Conservation (phyloP, 1,140 invertebrate species). For the Lamellibrachia luymesi region DNA sequence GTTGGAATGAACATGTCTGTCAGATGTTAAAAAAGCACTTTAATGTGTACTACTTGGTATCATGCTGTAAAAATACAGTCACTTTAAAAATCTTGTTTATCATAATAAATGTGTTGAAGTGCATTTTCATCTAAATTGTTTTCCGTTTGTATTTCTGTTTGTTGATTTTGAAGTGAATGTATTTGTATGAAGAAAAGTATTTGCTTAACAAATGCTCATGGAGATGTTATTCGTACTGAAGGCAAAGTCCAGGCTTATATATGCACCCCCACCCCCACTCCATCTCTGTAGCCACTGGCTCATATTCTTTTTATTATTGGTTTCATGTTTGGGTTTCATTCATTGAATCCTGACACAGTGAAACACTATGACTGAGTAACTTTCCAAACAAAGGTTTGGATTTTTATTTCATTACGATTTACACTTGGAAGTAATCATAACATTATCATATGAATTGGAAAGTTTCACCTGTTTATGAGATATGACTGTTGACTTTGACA, state of each 20-base stretch:
- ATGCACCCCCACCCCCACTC: background rate
- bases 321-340: background rate
- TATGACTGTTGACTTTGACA: background rate
- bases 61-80: too few species aligned
- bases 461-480: background rate
- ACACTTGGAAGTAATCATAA: background rate
- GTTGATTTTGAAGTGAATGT: too few species aligned
- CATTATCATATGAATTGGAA: background rate
- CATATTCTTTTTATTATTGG: background rate
- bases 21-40: too few species aligned
- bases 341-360: background rate
- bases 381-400: background rate
- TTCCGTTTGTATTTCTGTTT: too few species aligned
- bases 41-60: too few species aligned
- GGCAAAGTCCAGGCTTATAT: background rate
- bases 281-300: background rate
- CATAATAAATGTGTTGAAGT: too few species aligned
- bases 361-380: background rate
- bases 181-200: too few species aligned
- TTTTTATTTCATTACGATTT: background rate
- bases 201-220: background rate
- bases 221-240: background rate
- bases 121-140: too few species aligned
- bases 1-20: too few species aligned
- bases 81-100: too few species aligned